Base-by-base conservation (phyloP, 2,113 vertebrate species). In the Sigmodon hispidus region DNA sequence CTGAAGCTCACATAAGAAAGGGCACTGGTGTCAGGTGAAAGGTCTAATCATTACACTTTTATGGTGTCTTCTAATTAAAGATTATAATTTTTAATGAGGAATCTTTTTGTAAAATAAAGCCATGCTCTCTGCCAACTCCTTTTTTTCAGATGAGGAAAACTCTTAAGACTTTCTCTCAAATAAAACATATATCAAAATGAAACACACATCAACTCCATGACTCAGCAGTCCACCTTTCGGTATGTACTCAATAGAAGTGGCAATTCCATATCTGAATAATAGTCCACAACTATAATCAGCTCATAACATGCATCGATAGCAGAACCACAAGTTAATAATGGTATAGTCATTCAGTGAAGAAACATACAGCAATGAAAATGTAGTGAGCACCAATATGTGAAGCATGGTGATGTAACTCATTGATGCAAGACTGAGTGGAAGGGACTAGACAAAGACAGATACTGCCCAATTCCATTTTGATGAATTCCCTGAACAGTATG, bases 41-140 rank as follows among this genome's bases (percentile, higher is more conserved):
- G 17, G 29, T 13, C 65, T 70, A 16, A 16, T 77, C 48, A 94
- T 65, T 95, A 59, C 19, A 22, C 84, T 63, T 96, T 95, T 89
- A 69, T 87, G 52, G 4, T 94, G 50, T 24, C 70, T 94, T 96
- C 55, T 15, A 77, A 79, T 79, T 29, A 95, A 90, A 73, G 43
- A 90, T n/a, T 87, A 16, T 85, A 3, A 12, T 93, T 93, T 95
- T 84, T 59, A 95, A 55, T 89, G 50, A 95, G 57, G 31, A 90
- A 50, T 22, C 36, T 73, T 94, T 89, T 92, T 70, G 31, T 21
- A 96, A 59, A 16, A 69, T 43, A 55, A 45, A 95, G 11, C 13
- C 70, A 5, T 92, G 52, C 72, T 70, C 50, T 43, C 36, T 87
- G n/a, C 9, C 61, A 93, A 4, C 7, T 17, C 40, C 4, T 40